Evolutionary conservation across 1,140 invertebrate species (phyloP).

Genomic region (Sogatella furcifera): DNA sequence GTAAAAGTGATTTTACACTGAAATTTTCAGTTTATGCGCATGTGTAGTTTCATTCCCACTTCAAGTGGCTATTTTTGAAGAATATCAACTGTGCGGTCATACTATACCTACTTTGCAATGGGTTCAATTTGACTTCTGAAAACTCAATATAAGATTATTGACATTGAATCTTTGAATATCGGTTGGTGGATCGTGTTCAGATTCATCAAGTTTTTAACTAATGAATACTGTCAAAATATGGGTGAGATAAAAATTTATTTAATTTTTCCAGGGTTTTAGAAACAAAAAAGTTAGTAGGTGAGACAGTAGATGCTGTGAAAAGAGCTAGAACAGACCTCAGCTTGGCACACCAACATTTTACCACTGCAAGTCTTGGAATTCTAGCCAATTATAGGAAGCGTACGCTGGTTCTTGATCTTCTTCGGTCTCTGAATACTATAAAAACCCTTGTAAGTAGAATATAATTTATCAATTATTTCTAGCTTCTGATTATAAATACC

Average conservation of each 20-base stretch:
- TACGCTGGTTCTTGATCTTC: conserved; percentile 62
- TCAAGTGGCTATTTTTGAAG: no score
- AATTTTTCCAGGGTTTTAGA: conserved; percentile 50
- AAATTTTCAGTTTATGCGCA: no score
- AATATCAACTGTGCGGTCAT: no score
- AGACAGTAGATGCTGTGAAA: conserved; percentile 56
- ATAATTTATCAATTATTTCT: conserved; percentile 1
- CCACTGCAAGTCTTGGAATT: conserved; percentile 72
- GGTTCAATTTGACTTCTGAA: no score
- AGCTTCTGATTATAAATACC: no score
- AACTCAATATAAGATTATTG: no score
- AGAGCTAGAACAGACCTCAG: conserved; percentile 57
- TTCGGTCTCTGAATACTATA: conserved; percentile 69
- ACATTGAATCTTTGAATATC: no score
- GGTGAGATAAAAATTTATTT: not conserved
- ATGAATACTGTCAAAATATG: not conserved
- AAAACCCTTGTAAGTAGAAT: conserved; percentile 56
- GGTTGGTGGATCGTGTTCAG: no score
- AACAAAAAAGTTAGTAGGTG: conserved; percentile 59
- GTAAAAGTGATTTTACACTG: no score
- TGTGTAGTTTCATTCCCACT: no score
- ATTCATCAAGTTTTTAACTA: not conserved
- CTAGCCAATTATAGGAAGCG: conserved; percentile 78
- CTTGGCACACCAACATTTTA: conserved; percentile 67
- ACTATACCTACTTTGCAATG: no score